phyloP scores from a whole-genome alignment of 2,113 vertebrate genomes.

The Chionis minor region DNA sequence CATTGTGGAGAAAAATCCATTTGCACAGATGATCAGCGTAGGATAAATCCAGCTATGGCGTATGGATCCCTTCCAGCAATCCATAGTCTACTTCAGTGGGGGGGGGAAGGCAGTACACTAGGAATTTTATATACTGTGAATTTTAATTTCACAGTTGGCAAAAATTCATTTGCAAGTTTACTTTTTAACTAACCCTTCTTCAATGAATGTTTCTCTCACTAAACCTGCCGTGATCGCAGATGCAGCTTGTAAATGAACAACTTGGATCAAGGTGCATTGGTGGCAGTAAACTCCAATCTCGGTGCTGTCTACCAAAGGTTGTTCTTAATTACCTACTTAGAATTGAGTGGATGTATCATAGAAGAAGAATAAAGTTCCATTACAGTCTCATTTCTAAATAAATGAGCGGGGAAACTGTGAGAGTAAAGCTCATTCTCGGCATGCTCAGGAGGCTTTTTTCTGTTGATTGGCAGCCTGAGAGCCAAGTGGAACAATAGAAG shows the following conservation, averaged over 20 bases:
- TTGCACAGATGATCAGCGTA: constrained; percentile 83
- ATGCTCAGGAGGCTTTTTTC: neutral
- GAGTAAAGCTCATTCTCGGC: neutral
- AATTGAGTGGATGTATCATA: neutral
- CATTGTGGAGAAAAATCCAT: constrained; percentile 88
- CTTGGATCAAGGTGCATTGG: neutral
- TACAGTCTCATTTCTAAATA: neutral
- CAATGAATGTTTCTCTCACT: neutral
- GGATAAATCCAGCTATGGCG: constrained; percentile 81
- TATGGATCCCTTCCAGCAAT: constrained; percentile 49
- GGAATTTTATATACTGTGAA: neutral
- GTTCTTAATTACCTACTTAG: neutral
- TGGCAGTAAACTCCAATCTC: neutral
- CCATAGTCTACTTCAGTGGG: constrained; percentile 62
- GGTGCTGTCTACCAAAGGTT: neutral
- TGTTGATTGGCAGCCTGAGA: neutral
- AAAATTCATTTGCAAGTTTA: neutral
- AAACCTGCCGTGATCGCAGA: neutral
- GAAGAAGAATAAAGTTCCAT: neutral
- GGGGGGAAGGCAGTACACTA: neutral
- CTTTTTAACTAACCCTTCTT: neutral
- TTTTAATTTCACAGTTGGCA: neutral
- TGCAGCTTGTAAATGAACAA: neutral
- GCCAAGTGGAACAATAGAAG: neutral
- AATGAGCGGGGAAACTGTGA: neutral